Conservation (phyloP, 2,888 invertebrate genomes). For the Nephrocerus scutellatus region DNA sequence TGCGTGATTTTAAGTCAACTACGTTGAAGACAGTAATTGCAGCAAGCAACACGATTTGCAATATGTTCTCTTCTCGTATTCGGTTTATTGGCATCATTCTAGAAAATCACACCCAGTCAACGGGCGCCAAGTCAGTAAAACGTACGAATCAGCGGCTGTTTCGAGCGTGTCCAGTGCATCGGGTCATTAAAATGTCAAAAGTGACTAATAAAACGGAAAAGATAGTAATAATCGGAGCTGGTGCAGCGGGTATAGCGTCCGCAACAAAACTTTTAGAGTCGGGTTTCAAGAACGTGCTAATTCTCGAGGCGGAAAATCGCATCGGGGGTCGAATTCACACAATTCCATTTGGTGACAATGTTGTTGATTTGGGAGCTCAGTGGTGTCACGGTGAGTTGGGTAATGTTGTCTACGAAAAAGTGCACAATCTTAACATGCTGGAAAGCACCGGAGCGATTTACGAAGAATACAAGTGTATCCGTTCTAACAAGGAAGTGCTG, state of each 20-base stretch:
- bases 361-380: constrained; percentile 69
- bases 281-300: constrained; percentile 49
- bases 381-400: constrained; percentile 62
- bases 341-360: constrained; percentile 51
- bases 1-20: too few species aligned
- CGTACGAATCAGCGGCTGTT: too few species aligned
- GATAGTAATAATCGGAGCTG: constrained; percentile 45
- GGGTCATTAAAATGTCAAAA: too few species aligned
- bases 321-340: constrained; percentile 59
- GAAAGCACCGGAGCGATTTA: constrained; percentile 34
- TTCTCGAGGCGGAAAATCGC: constrained; percentile 58
- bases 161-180: too few species aligned
- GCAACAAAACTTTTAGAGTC: constrained; percentile 43
- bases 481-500: constrained; percentile 44
- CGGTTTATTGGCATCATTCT: too few species aligned
- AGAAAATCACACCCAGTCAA: too few species aligned
- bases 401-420: constrained; percentile 55
- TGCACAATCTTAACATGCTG: constrained; percentile 36
- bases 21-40: too few species aligned
- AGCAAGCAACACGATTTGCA: too few species aligned
- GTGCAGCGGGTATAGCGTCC: constrained; percentile 45
- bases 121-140: too few species aligned
- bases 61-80: too few species aligned
- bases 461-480: constrained; percentile 35
- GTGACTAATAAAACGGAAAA: constrained; percentile 30